A percentile compares a stretch with the other conserved stretches of the same genome.
These are phyloP conservation scores for Parelbella ahira DNA, from an alignment of 2,888 invertebrate genomes.

Conservation along the genomic window DNA sequence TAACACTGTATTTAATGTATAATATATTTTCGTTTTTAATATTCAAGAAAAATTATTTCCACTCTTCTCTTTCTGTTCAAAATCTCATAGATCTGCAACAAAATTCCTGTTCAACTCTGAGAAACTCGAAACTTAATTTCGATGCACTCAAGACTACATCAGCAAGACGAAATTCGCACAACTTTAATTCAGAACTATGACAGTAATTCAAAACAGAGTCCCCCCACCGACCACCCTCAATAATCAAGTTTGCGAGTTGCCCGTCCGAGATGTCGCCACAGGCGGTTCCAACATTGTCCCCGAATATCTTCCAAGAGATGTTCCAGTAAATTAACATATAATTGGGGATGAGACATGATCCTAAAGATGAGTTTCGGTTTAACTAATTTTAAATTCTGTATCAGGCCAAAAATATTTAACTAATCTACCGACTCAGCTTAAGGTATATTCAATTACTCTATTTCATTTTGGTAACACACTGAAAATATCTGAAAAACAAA, in stretches of 20 bases:
- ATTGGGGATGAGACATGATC: slow-evolving; percentile 37
- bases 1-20: no score
- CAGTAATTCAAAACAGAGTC: slow-evolving; percentile 40
- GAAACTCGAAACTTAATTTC: slow-evolving; percentile 20
- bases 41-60: no score
- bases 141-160: slow-evolving; percentile 21
- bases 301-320: slow-evolving; percentile 41
- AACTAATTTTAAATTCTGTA: slow-evolving; percentile 14
- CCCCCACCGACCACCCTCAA: slow-evolving; percentile 39
- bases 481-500: no score
- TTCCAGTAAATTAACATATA: slow-evolving; percentile 65
- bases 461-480: no score
- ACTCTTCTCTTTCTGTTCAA: no score
- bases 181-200: slow-evolving; percentile 35
- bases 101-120: background rate
- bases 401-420: background rate
- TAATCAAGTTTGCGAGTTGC: slow-evolving; percentile 67
- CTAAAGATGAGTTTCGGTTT: slow-evolving; percentile 2
- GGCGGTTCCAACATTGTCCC: slow-evolving; percentile 55
- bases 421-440: no score
- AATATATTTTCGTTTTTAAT: no score
- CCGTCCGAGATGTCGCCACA: slow-evolving; percentile 62
- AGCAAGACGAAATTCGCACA: slow-evolving; percentile 28
- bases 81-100: no score
- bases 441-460: no score